Percentiles rank a stretch among this genome's conserved stretches.
These are phyloP conservation scores for Eriosoma lanigerum DNA, from an alignment of 1,140 invertebrate species.

Conservation along the genomic window DNA sequence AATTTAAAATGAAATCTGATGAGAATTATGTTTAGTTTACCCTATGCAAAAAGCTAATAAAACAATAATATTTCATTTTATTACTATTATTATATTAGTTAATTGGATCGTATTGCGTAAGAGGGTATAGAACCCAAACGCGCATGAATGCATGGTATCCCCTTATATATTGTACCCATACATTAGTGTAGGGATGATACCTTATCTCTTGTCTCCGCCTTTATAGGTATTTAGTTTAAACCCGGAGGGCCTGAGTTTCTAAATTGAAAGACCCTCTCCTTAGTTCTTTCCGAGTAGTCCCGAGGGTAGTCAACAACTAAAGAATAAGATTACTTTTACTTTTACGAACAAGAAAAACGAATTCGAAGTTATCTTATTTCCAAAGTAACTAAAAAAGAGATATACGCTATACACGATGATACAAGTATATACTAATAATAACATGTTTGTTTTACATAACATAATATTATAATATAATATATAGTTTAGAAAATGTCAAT, in stretches of 20 bases:
- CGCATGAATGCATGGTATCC: neutral
- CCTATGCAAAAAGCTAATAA: neutral
- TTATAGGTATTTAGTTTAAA: slow-evolving; percentile 29
- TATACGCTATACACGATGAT: neutral
- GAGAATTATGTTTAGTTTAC: neutral
- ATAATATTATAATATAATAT: no score
- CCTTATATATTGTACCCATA: neutral
- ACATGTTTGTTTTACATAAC: no score
- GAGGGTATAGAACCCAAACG: neutral
- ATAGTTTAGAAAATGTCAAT: no score
- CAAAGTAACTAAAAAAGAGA: neutral
- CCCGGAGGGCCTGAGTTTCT: slow-evolving; percentile 7
- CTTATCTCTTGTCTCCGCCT: slow-evolving; percentile 11
- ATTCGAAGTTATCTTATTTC: slow-evolving; percentile 8
- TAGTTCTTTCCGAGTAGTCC: slow-evolving; percentile 4
- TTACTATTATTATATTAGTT: no score
- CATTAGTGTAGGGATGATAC: slow-evolving; percentile 12
- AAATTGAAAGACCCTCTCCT: slow-evolving; percentile 19
- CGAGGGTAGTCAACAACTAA: neutral
- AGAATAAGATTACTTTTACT: slow-evolving; percentile 30
- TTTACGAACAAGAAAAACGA: neutral
- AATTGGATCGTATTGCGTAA: neutral
- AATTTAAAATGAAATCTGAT: neutral
- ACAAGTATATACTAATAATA: no score
- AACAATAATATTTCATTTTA: slow-evolving; percentile 5